Evolutionary conservation across 1,140 invertebrate species (phyloP).

Genomic region (Potamilus streckersoni): DNA sequence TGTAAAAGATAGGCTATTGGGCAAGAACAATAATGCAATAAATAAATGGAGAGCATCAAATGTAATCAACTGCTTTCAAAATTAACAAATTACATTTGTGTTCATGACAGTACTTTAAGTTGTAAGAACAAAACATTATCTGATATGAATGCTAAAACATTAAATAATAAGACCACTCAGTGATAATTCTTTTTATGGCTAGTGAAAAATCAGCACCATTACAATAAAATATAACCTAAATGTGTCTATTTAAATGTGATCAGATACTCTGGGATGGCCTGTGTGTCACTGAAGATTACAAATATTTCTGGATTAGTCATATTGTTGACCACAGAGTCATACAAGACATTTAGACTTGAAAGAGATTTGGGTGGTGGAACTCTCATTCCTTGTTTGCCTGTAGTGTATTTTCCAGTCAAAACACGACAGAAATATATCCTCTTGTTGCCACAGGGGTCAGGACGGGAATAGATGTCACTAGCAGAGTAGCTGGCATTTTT

Average conservation of each 20-base stretch:
- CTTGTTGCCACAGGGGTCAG: conserved; percentile 20
- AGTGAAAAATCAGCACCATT: too few relatives aligned
- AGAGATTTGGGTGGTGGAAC: conserved; percentile 25
- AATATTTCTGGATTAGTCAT: conserved; percentile 29
- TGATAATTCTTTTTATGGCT: too few relatives aligned
- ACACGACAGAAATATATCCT: conserved; percentile 37
- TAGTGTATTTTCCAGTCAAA: conserved; percentile 35
- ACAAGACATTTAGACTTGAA: conserved; percentile 20
- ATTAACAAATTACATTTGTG: too few relatives aligned
- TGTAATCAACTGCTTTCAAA: too few relatives aligned
- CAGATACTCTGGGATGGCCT: conserved; percentile 47
- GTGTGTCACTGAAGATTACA: conserved; percentile 43
- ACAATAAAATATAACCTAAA: too few relatives aligned
- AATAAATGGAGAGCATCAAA: too few relatives aligned
- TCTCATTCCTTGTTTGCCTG: conserved; percentile 15
- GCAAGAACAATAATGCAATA: too few relatives aligned
- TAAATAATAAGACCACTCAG: too few relatives aligned
- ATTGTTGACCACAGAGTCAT: conserved; percentile 42
- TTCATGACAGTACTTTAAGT: too few relatives aligned
- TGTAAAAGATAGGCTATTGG: too few relatives aligned
- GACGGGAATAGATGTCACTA: conserved; percentile 27
- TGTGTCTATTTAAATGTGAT: conserved; percentile 23
- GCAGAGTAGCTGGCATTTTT: conserved; percentile 27
- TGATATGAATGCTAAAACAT: too few relatives aligned
- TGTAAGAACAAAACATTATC: too few relatives aligned